These are phyloP conservation scores for Penaeus vannamei DNA, from an alignment of 1,140 invertebrate species.

Conservation along the genomic window DNA sequence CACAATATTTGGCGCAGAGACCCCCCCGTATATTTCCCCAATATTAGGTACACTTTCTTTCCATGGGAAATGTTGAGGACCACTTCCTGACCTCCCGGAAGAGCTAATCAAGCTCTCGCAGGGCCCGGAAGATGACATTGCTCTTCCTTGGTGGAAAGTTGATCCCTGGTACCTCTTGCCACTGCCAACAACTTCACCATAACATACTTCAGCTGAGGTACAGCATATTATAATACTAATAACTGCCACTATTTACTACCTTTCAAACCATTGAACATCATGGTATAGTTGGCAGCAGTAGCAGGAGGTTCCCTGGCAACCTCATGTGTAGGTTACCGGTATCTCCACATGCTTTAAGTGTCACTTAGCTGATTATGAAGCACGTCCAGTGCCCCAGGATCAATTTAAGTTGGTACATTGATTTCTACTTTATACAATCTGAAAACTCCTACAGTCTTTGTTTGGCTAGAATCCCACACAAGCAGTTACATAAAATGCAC, in stretches of 20 bases:
- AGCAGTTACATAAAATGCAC: conserved; percentile 56
- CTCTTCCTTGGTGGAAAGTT: conserved; percentile 64
- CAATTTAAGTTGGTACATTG: conserved; percentile 43
- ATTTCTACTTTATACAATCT: conserved; percentile 14
- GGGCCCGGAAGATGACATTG: conserved; percentile 58
- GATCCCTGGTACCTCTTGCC: conserved; percentile 40
- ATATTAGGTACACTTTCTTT: conserved; percentile 67
- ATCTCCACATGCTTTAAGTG: conserved; percentile 38
- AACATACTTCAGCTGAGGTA: conserved; percentile 14
- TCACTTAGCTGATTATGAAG: conserved; percentile 37
- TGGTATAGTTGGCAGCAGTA: conserved; percentile 1
- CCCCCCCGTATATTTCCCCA: conserved; percentile 64
- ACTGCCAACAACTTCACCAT: conserved; percentile 34
- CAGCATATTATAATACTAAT: not conserved
- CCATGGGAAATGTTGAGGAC: conserved; percentile 65
- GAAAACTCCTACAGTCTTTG: conserved; percentile 31
- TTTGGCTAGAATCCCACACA: conserved; percentile 58
- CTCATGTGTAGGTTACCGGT: conserved; percentile 33
- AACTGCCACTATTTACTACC: too few relatives aligned
- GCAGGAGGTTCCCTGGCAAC: conserved; percentile 26
- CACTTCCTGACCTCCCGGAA: conserved; percentile 55
- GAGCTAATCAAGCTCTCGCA: conserved; percentile 48
- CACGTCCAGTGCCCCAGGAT: conserved; percentile 38
- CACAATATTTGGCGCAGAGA: conserved; percentile 67
- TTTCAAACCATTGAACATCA: not conserved